Evolutionary conservation across 2,113 vertebrate species (phyloP).

Genomic region (Rhinopomastus cyanomelas): DNA sequence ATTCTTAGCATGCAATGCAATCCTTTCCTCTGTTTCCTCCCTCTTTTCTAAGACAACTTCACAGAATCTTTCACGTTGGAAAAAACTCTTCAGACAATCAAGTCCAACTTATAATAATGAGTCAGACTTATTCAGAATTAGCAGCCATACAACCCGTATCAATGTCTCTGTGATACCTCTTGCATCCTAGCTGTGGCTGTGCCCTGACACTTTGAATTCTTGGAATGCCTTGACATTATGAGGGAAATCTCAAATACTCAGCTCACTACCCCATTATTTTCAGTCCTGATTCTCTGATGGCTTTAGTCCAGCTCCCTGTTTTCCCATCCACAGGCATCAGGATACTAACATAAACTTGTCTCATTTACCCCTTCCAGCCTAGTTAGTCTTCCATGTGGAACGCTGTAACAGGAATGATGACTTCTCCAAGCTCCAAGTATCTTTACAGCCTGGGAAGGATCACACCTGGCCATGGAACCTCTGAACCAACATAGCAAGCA

Average conservation of each 20-base stretch:
- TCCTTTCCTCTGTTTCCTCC: background rate
- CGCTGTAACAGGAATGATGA: background rate
- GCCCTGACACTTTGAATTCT: background rate
- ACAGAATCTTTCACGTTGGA: no score
- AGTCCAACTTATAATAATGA: no score
- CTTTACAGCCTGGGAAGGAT: background rate
- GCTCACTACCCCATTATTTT: background rate
- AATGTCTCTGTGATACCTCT: background rate
- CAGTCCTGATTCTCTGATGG: background rate
- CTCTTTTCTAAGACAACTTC: background rate
- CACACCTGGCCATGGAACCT: background rate
- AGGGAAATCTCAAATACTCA: background rate
- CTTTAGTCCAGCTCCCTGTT: background rate
- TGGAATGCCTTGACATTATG: background rate
- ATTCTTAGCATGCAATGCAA: background rate
- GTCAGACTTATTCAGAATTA: background rate
- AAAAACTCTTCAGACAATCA: no score
- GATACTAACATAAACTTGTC: background rate
- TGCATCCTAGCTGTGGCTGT: background rate
- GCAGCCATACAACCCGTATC: background rate
- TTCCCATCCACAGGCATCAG: background rate
- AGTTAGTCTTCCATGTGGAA: background rate
- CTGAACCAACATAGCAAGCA: fast-evolving
- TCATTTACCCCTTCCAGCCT: background rate
- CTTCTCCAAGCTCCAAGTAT: fast-evolving